Base-by-base conservation (phyloP, 2,113 vertebrate genomes). In the Synchiropus splendidus region DNA sequence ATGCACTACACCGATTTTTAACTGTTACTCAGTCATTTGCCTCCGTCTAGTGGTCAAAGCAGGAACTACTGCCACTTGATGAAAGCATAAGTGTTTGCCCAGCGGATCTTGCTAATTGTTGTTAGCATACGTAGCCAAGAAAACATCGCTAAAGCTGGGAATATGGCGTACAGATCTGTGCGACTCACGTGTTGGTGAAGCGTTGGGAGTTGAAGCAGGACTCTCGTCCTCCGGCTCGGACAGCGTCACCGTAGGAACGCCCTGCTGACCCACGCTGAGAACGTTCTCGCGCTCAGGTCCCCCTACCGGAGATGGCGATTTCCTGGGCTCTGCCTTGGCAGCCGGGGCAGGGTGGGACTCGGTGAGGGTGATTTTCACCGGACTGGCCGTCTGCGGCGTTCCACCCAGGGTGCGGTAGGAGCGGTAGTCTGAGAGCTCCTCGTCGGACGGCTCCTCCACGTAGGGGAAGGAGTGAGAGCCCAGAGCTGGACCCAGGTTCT, bases 141-240 rank as follows among this genome's bases (percentile, higher is more conserved):
- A 8, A 27, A 27, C 21, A n/a, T 27, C 8, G 21, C 8, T 27
- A 27, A 27, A 27, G 21, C n/a, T n/a, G n/a, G n/a, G n/a, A n/a
- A n/a, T n/a, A n/a, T n/a, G n/a, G n/a, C n/a, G n/a, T n/a, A n/a
- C 32, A 31, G 40, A 31, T 36, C 30, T 27, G 50, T 27, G n/a
- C 33, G 38, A 36, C 86, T 72, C 87, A 79, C 89, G 89, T 67
- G 90, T 92, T 56, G 91, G 92, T 0, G 94, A 94, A 43, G 89
- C 87, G 0, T 89, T 94, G 52, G 89, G 77, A 6, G 92, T 94
- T 2, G 92, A 96, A 1, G 86, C 89, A 0, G 91, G 91, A 63
- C 94, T 97, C 61, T 98, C 91, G 12, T 97, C 94, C 75, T 97
- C 94, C 0, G 93, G 93, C 75, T 97, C 94, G 0, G 94, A 97